Percentiles rank a stretch among this genome's conserved stretches.
phyloP scores from a whole-genome alignment of 2,888 invertebrate genomes.

The Catocala fraxini region DNA sequence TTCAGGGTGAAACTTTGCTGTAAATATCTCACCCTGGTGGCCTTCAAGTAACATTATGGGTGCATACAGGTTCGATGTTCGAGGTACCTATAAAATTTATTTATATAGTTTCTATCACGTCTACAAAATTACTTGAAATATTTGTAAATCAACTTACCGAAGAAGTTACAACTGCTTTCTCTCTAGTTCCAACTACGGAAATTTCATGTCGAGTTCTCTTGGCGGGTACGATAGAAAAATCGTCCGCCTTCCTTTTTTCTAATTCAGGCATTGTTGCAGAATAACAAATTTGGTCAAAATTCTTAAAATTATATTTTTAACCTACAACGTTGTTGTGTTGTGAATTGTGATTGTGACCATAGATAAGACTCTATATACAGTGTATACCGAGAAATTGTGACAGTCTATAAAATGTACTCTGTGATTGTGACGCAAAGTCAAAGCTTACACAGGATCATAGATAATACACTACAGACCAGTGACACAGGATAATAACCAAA shows the following conservation, averaged over 20 bases:
- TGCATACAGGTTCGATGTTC: slow-evolving; percentile 95
- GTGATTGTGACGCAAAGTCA: no score
- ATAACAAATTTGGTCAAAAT: background rate
- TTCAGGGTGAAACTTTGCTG: slow-evolving; percentile 97
- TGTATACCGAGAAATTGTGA: no score
- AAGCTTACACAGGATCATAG: no score
- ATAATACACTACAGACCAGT: no score
- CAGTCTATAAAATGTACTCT: no score
- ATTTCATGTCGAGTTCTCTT: slow-evolving; percentile 92
- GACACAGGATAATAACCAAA: no score
- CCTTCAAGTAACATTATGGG: slow-evolving; percentile 99
- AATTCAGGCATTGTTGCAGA: slow-evolving; percentile 75
- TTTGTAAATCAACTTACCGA: slow-evolving; percentile 84
- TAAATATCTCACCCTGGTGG: slow-evolving; percentile 98
- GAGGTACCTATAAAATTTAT: slow-evolving; percentile 86
- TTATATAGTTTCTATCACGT: background rate
- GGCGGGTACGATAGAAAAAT: slow-evolving; percentile 87
- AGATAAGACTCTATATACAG: no score
- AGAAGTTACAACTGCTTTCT: slow-evolving; percentile 91
- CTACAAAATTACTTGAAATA: background rate
- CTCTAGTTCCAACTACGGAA: slow-evolving; percentile 90
- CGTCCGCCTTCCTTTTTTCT: slow-evolving; percentile 90
- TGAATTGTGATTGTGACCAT: background rate
- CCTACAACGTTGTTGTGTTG: slow-evolving; percentile 29
- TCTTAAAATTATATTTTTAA: slow-evolving; percentile 18